phyloP scores from a whole-genome alignment of 2,797 vertebrate genomes.

The Momotus momota region DNA sequence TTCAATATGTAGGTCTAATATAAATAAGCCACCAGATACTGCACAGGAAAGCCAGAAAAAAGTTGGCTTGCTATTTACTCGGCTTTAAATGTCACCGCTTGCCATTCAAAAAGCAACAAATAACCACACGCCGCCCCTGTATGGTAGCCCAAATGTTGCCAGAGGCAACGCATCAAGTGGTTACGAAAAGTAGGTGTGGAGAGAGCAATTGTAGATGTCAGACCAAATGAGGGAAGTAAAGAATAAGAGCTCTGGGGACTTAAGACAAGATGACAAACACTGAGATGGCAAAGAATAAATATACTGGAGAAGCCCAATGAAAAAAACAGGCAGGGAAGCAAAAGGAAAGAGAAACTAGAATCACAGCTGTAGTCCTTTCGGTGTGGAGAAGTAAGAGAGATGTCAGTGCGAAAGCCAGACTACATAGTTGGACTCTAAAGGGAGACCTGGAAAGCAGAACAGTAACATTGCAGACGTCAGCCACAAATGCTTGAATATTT shows the following conservation, averaged over 20 bases:
- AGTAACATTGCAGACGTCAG: not conserved
- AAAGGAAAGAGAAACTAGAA: not conserved
- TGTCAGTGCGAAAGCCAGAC: not conserved
- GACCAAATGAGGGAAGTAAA: not conserved
- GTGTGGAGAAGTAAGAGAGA: not conserved
- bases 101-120: not conserved
- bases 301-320: not conserved
- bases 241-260: not conserved
- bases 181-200: not conserved
- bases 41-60: constrained; percentile 3
- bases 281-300: not conserved
- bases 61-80: not conserved
- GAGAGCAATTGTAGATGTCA: not conserved
- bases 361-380: not conserved
- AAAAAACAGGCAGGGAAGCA: not conserved
- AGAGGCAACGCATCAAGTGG: not conserved
- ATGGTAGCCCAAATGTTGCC: not conserved
- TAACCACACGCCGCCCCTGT: not conserved
- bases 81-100: not conserved
- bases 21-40: not conserved
- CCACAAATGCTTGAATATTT: not conserved
- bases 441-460: not conserved
- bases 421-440: not conserved
- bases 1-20: not conserved
- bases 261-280: not conserved